Conservation (phyloP, 2,113 vertebrate species). For the Dissostichus mawsoni region DNA sequence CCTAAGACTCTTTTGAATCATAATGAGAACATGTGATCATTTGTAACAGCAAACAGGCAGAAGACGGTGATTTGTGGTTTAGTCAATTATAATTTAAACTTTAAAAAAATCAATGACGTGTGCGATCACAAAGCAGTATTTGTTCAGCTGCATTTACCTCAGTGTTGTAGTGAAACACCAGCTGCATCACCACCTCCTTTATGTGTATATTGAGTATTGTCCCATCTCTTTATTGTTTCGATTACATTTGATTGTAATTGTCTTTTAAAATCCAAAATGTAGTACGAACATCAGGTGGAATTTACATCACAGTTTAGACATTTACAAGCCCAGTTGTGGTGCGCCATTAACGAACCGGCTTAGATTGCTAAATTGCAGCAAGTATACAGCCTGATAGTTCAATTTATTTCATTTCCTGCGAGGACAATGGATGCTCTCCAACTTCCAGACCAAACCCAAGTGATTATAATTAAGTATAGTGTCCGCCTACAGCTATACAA, state of each 20-base stretch:
- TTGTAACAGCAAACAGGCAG: background rate
- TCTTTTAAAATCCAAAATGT: background rate
- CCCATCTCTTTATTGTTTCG: background rate
- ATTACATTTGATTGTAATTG: background rate
- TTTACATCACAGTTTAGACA: no score
- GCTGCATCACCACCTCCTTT: background rate
- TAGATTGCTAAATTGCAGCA: background rate
- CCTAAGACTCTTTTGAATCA: background rate
- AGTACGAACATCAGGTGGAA: no score
- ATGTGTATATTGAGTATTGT: background rate
- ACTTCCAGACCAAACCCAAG: background rate
- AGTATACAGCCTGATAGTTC: background rate
- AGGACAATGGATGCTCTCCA: background rate
- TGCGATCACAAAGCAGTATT: background rate
- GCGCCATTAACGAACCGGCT: background rate
- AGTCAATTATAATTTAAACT: background rate
- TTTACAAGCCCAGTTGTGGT: no score
- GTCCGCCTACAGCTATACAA: constrained; percentile 27
- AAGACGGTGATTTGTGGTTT: background rate
- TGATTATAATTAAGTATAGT: background rate
- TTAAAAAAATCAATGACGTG: background rate
- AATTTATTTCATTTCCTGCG: background rate
- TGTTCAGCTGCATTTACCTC: background rate
- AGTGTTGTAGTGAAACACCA: background rate
- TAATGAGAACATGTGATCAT: background rate